phyloP scores from a whole-genome alignment of 2,113 vertebrate genomes.

The Hucho hucho region DNA sequence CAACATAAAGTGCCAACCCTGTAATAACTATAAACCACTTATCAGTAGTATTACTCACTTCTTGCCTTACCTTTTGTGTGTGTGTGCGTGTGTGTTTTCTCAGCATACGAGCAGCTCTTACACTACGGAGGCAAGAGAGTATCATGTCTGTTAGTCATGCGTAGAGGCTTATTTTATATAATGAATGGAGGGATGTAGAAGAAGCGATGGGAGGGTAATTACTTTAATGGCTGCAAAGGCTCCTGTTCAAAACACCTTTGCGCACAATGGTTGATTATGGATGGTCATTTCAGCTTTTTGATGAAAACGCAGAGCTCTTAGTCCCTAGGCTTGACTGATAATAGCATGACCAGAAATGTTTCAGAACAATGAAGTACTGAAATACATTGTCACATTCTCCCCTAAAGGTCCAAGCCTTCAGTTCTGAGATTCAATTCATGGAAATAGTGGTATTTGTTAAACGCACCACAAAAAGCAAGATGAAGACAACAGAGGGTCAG shows the following conservation, averaged over 20 bases:
- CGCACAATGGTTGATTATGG: slow-evolving; percentile 69
- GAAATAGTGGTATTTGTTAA: background rate
- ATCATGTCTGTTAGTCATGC: slow-evolving; percentile 41
- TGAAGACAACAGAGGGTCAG: background rate
- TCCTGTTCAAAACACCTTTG: slow-evolving; percentile 71
- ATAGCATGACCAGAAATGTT: slow-evolving; percentile 57
- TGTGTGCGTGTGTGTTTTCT: slow-evolving; percentile 48
- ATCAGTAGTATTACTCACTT: slow-evolving; percentile 32
- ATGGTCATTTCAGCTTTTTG: slow-evolving; percentile 71
- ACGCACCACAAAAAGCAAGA: background rate
- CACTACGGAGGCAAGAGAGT: slow-evolving; percentile 37
- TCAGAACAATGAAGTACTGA: slow-evolving; percentile 75
- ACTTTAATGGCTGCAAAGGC: slow-evolving; percentile 70
- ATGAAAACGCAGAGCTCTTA: slow-evolving; percentile 60
- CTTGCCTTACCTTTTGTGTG: slow-evolving; percentile 29
- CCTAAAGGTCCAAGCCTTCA: slow-evolving; percentile 62
- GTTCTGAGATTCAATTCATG: slow-evolving; percentile 25
- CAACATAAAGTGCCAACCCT: slow-evolving; percentile 46
- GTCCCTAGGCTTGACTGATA: slow-evolving; percentile 60
- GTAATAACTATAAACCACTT: slow-evolving; percentile 51
- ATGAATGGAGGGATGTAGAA: slow-evolving; percentile 59
- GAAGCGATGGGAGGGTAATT: slow-evolving; percentile 70
- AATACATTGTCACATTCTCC: slow-evolving; percentile 64
- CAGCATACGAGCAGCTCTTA: slow-evolving; percentile 46
- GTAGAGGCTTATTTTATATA: slow-evolving; percentile 59